A percentile compares a stretch with the other conserved stretches of the same genome.
Conservation (phyloP, 1,140 invertebrate species). For the Xylocopa sonorina region DNA sequence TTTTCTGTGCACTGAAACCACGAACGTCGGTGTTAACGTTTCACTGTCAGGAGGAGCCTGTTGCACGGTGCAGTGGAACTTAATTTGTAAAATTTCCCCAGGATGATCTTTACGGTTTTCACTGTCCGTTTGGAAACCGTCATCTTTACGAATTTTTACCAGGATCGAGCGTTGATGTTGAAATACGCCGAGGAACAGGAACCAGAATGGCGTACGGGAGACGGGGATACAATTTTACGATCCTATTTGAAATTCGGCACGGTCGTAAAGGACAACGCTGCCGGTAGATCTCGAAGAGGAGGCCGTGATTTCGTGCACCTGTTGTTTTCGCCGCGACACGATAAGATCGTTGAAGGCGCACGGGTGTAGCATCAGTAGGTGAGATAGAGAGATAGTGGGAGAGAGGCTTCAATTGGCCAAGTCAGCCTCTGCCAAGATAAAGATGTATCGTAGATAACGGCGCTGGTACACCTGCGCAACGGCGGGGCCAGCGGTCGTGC, state of each 20-base stretch:
- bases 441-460: slow-evolving; percentile 68
- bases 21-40: too few species aligned
- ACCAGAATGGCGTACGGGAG: not conserved
- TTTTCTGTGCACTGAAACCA: too few species aligned
- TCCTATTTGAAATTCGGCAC: slow-evolving; percentile 41
- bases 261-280: slow-evolving; percentile 31
- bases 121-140: too few species aligned
- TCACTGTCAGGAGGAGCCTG: too few species aligned
- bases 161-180: too few species aligned
- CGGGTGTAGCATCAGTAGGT: slow-evolving; percentile 22
- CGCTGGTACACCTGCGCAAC: slow-evolving; percentile 55
- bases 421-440: slow-evolving; percentile 54
- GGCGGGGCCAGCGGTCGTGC: slow-evolving; percentile 20
- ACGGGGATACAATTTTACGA: slow-evolving; percentile 29
- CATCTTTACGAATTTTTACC: too few species aligned
- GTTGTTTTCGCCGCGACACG: slow-evolving; percentile 61
- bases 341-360: slow-evolving; percentile 50
- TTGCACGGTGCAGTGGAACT: too few species aligned
- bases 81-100: too few species aligned
- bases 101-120: too few species aligned
- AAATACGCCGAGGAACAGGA: not conserved
- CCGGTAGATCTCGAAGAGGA: slow-evolving; percentile 38
- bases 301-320: slow-evolving; percentile 66
- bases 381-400: too few species aligned
- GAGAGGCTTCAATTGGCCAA: slow-evolving; percentile 18